Conservation (phyloP, 2,888 invertebrate genomes). For the Apomyelois bistriatella region DNA sequence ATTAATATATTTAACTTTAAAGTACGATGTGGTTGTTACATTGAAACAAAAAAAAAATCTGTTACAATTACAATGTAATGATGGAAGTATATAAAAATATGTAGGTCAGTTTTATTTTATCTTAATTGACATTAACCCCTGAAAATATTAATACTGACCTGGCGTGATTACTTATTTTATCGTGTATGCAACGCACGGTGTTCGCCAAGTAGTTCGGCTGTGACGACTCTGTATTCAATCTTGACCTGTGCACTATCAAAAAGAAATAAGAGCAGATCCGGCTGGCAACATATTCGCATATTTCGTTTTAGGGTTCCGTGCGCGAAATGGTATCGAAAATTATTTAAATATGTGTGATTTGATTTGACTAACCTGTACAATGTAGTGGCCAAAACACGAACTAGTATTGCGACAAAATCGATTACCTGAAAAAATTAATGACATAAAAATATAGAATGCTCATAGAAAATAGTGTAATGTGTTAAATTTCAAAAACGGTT, state of each 20-base stretch:
- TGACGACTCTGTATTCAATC: slow-evolving; percentile 33
- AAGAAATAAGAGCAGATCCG: slow-evolving; percentile 41
- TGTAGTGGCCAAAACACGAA: no score
- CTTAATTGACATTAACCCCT: not conserved
- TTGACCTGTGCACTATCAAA: slow-evolving; percentile 46
- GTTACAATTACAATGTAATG: not conserved
- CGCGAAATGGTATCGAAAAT: not conserved
- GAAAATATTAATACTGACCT: not conserved
- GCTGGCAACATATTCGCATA: slow-evolving; percentile 42
- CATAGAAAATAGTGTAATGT: no score
- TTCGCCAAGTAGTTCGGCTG: slow-evolving; percentile 12
- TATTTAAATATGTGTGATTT: not conserved
- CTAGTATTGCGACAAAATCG: not conserved
- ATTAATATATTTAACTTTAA: no score
- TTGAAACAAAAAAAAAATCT: not conserved
- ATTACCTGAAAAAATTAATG: not conserved
- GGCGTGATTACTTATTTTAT: not conserved
- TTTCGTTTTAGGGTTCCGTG: slow-evolving; percentile 34
- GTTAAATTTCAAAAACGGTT: no score
- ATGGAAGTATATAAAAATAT: slow-evolving; percentile 11
- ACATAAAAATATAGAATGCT: no score
- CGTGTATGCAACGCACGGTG: not conserved
- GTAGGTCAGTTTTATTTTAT: slow-evolving; percentile 21
- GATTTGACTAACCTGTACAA: no score
- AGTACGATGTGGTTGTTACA: no score